Base-by-base conservation (phyloP, 2,888 invertebrate genomes). In the Limnephilus rhombicus region DNA sequence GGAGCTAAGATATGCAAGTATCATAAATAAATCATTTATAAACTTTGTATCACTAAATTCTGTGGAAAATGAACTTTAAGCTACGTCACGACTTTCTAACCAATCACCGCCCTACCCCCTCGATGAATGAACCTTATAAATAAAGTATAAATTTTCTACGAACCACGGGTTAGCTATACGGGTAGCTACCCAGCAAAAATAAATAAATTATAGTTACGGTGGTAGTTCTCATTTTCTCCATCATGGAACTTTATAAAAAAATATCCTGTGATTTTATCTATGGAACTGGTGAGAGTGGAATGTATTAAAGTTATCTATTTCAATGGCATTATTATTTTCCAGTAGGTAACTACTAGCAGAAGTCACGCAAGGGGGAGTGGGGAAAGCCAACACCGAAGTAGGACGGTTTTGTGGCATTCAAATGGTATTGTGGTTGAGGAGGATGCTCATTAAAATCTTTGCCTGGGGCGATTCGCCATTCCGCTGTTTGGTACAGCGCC, bases 381-480 rank as follows among this genome's bases (percentile, higher is more conserved):
- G 88, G 37, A 41, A 80, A 89, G 41, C 80, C 31, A 89, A 89
- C 88, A 89, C 88, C 31, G 88, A 80, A 80, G 37, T 80, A 18
- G 88, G 68, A 80, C 80, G 88, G 88, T 68, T 80, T 83, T 91
- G 80, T 80, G 86, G 91, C 31, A 45, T 85, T 86, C 86, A 91
- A 91, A 91, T 85, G 83, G 85, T 86, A 91, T 86, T 91, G 91
- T 91, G 91, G 86, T 80, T n/a, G 41, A 86, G 91, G 80, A 91
- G 91, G 91, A 91, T 91, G 91, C 86, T 91, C 91, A 91, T 91
- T 91, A 91, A 68, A 91, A 91, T 86, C 86, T 91, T 45, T 91
- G 91, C 91, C 91, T 2, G 9, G 41, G 80, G 86, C 91, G 68
- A 91, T 80, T 86, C 91, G 49, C 83, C 80, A 85, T 24, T 3